Base-by-base conservation (phyloP, 2,113 vertebrate species). In the Circaetus gallicus region DNA sequence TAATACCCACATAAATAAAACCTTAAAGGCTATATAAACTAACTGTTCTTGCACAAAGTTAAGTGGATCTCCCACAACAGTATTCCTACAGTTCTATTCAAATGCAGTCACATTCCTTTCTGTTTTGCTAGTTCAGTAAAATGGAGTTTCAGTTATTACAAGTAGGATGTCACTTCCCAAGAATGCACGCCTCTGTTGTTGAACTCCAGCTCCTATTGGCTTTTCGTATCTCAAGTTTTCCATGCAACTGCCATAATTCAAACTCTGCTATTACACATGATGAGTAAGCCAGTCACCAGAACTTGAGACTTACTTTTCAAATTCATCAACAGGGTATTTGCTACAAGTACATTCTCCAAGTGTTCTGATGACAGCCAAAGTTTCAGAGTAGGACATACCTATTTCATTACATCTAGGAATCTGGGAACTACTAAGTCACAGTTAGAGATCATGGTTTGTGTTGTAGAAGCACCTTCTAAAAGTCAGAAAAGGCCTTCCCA, bases 221-320 rank as follows among this genome's bases (percentile, higher is more conserved):
- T 94, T 90, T 93, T 81, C 66, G 81, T 7, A 81, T 52, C 63
- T 97, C 93, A 97, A 96, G 50, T 91, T 96, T 96, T 93, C 95
- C 95, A 90, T 63, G 31, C 53, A 95, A 96, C 86, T 45, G 86
- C 50, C 20, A 0, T 36, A 88, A 88, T 77, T 91, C 91, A 95
- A 91, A 82, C 9, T 14, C 59, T 52, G 65, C 66, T 91, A 2
- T 89, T 63, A 81, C 58, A 69, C 72, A 89, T 0, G 1, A 82
- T 96, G 93, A 97, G 58, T 95, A 96, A 97, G 89, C 78, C 66
- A 45, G 32, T 31, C 40, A 38, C 5, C 20, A 81, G 32, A 80
- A 66, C 42, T 8, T 7, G 2, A 89, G 62, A 62, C 34, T 83
- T 22, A 42, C 11, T 94, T 79, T 77, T 49, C 47, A 67, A 94